phyloP scores from a whole-genome alignment of 2,797 vertebrate species.

The Dipus sagitta region DNA sequence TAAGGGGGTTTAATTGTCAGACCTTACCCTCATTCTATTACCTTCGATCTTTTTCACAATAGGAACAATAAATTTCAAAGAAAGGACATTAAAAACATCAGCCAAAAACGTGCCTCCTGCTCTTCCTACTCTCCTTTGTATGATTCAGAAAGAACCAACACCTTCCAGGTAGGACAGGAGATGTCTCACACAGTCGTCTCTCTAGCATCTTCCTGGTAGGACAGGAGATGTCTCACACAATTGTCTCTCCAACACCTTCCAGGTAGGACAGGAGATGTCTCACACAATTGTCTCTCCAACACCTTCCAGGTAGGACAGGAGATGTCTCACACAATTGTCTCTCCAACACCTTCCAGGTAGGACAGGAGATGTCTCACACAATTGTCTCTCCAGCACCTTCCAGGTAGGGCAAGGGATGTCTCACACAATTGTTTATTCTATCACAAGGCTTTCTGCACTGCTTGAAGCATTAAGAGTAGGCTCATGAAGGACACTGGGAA shows the following conservation, averaged over 20 bases:
- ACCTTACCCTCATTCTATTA: background rate
- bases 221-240: rapidly evolving
- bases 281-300: background rate
- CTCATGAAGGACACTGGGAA: background rate
- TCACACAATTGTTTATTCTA: too few species aligned
- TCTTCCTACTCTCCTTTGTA: background rate
- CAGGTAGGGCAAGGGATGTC: too few species aligned
- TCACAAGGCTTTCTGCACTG: background rate
- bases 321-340: background rate
- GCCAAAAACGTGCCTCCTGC: background rate
- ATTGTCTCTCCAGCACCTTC: background rate
- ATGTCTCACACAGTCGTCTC: background rate
- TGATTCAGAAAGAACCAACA: background rate
- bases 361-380: rapidly evolving
- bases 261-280: too few species aligned
- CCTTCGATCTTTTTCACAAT: background rate
- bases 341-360: background rate
- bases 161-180: background rate
- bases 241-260: background rate
- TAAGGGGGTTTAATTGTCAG: background rate
- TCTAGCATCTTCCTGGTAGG: background rate
- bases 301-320: background rate
- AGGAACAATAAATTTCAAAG: background rate
- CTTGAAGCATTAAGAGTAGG: background rate
- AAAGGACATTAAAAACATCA: background rate